These are phyloP conservation scores for Anguilla obscura DNA, from an alignment of 2,797 vertebrate species.

Conservation along the genomic window DNA sequence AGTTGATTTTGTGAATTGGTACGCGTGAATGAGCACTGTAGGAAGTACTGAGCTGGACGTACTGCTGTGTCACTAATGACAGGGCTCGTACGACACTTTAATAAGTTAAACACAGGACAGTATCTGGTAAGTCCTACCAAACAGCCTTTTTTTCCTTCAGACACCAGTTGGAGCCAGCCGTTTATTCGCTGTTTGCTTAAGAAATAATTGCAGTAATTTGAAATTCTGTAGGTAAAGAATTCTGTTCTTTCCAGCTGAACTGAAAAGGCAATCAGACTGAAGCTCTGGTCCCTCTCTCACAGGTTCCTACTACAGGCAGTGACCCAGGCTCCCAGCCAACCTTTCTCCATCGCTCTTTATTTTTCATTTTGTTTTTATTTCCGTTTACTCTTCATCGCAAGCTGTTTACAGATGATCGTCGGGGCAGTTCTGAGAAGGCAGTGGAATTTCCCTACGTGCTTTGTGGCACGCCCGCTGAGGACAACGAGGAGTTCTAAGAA, in stretches of 20 bases:
- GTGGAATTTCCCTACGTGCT: conserved; percentile 35
- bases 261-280: not conserved
- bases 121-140: not conserved
- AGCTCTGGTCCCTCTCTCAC: conserved; percentile 34
- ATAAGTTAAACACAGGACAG: not conserved
- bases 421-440: conserved; percentile 54
- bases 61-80: too few species aligned
- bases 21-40: not conserved
- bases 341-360: conserved; percentile 44
- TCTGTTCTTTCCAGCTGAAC: not conserved
- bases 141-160: not conserved
- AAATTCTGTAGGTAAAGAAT: not conserved
- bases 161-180: not conserved
- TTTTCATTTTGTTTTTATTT: conserved; percentile 42
- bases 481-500: conserved; percentile 29
- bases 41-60: not conserved
- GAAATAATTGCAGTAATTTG: not conserved
- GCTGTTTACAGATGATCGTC: conserved; percentile 58
- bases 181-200: not conserved
- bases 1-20: not conserved
- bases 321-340: conserved; percentile 62
- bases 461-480: conserved; percentile 35
- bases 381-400: conserved; percentile 45
- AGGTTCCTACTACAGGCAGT: conserved; percentile 91
- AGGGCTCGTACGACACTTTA: not conserved